A percentile compares a stretch with the other conserved stretches of the same genome.
phyloP scores from a whole-genome alignment of 2,113 vertebrate species.

The Periophthalmus modestus region DNA sequence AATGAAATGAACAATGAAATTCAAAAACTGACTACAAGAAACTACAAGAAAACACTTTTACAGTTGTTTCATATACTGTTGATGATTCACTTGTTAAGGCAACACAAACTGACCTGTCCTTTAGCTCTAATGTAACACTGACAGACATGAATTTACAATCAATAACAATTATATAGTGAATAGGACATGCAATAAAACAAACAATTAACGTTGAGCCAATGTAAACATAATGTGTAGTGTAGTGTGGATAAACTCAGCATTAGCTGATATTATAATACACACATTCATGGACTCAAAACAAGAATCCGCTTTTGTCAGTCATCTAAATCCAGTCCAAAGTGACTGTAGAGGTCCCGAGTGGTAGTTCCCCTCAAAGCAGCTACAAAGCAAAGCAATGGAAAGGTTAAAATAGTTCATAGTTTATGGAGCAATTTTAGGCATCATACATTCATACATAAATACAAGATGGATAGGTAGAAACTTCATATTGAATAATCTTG shows the following conservation, averaged over 20 bases:
- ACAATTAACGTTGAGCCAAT: background rate
- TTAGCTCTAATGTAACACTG: background rate
- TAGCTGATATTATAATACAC: background rate
- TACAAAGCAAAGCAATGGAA: slow-evolving; percentile 57
- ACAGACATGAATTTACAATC: background rate
- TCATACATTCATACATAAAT: background rate
- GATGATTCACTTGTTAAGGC: background rate
- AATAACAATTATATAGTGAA: background rate
- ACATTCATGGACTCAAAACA: background rate
- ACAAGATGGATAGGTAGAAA: background rate
- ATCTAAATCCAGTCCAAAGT: slow-evolving; percentile 86
- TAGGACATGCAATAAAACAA: background rate
- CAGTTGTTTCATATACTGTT: slow-evolving; percentile 17
- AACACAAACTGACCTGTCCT: background rate
- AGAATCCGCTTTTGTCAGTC: slow-evolving; percentile 74
- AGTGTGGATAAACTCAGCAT: background rate
- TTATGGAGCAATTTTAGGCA: slow-evolving; percentile 10
- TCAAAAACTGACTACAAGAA: background rate
- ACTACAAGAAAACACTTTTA: slow-evolving; percentile 23
- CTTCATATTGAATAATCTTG: no score
- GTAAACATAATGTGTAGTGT: background rate
- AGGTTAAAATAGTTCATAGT: slow-evolving; percentile 27
- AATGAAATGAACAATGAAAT: no score
- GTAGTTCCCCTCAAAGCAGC: slow-evolving; percentile 88
- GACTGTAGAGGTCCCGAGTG: slow-evolving; percentile 88